Conservation (phyloP, 2,797 vertebrate genomes). For the Falco biarmicus region DNA sequence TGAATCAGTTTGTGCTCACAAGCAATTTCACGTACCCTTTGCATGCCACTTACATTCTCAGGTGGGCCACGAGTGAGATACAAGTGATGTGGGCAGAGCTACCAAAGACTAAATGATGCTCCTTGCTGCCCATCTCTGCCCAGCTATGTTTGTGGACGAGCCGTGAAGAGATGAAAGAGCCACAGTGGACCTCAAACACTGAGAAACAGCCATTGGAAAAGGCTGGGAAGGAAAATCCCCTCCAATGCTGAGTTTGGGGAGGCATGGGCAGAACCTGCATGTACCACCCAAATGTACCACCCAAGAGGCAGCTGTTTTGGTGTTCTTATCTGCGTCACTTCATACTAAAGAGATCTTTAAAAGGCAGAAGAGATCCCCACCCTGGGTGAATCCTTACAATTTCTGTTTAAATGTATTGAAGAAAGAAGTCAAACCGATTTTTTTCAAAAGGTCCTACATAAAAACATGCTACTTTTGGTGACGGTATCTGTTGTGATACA, state of each 20-base stretch:
- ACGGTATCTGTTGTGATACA: neutral
- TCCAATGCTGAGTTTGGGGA: neutral
- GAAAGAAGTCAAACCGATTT: neutral
- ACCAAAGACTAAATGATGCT: neutral
- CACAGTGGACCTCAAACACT: neutral
- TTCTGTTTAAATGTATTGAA: neutral
- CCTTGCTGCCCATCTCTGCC: neutral
- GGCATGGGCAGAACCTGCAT: neutral
- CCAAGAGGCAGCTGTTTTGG: neutral
- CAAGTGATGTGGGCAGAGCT: neutral
- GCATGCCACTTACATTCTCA: neutral
- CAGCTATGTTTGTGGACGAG: neutral
- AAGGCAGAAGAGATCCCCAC: neutral
- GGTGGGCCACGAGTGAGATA: neutral
- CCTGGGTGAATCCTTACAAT: neutral
- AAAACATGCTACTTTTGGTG: neutral
- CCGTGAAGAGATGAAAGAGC: neutral
- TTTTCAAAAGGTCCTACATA: neutral
- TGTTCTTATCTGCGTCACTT: neutral
- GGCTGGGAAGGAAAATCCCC: neutral
- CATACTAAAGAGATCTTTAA: neutral
- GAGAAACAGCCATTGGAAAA: neutral
- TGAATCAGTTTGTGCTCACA: neutral
- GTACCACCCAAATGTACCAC: neutral
- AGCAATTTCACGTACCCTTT: neutral